Percentiles rank a stretch among this genome's conserved stretches.
Evolutionary conservation across 2,888 invertebrate species (phyloP).

Genomic region (Boloria selene): DNA sequence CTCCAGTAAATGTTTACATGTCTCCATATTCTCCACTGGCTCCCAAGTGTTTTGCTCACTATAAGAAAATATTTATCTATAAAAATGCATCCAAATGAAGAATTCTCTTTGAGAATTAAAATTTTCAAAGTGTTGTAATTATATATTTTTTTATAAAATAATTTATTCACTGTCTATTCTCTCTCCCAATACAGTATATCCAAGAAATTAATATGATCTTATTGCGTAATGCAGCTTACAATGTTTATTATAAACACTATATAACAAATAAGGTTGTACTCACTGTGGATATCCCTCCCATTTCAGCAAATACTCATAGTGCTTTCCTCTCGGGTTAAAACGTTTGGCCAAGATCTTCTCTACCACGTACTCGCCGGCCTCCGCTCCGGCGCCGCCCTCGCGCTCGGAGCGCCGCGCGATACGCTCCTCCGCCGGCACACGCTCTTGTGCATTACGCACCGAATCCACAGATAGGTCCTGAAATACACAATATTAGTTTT

Average conservation of each 20-base stretch:
- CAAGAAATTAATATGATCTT: too few relatives aligned
- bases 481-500: background rate
- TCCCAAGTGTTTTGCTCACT: slow-evolving; percentile 94
- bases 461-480: slow-evolving; percentile 59
- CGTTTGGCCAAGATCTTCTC: slow-evolving; percentile 93
- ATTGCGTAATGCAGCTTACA: too few relatives aligned
- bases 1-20: slow-evolving; percentile 89
- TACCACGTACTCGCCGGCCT: slow-evolving; percentile 87
- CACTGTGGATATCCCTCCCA: slow-evolving; percentile 91
- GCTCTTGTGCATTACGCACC: slow-evolving; percentile 73
- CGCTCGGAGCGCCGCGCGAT: slow-evolving; percentile 75
- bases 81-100: background rate
- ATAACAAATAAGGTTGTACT: slow-evolving; percentile 55
- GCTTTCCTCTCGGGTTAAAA: slow-evolving; percentile 89
- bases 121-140: too few relatives aligned
- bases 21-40: slow-evolving; percentile 88
- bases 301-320: slow-evolving; percentile 91
- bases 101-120: too few relatives aligned
- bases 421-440: slow-evolving; percentile 75
- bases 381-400: slow-evolving; percentile 58
- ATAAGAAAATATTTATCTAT: slow-evolving; percentile 15
- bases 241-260: too few relatives aligned
- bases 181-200: too few relatives aligned
- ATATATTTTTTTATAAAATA: too few relatives aligned
- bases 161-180: too few relatives aligned